phyloP scores from a whole-genome alignment of 2,113 vertebrate genomes.

The Sebastes fasciatus region DNA sequence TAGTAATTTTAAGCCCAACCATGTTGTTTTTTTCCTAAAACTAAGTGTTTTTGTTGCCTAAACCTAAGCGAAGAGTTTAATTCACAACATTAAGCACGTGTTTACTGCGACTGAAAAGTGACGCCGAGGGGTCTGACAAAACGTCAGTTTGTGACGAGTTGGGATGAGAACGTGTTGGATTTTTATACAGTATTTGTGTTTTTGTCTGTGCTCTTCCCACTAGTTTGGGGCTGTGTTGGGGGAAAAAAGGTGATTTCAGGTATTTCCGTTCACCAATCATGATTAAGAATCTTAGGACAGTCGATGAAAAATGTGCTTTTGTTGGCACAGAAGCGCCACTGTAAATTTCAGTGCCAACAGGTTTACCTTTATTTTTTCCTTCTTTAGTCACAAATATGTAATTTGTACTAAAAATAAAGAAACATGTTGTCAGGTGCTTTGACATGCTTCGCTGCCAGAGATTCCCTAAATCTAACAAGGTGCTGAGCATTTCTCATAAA shows the following conservation, averaged over 20 bases:
- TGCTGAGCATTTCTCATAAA: slow-evolving; percentile 31
- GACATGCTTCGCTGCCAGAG: background rate
- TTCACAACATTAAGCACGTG: too few species aligned
- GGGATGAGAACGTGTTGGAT: too few species aligned
- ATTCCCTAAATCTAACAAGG: slow-evolving; percentile 11
- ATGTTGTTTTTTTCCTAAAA: too few species aligned
- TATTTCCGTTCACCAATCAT: background rate
- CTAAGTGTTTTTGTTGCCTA: too few species aligned
- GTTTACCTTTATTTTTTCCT: background rate
- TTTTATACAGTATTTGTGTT: background rate
- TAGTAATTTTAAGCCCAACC: too few species aligned
- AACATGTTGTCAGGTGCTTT: slow-evolving; percentile 29
- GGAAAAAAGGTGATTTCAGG: slow-evolving; percentile 1
- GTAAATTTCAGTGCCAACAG: background rate
- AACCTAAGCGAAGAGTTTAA: too few species aligned
- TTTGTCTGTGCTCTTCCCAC: background rate
- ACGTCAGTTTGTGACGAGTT: too few species aligned
- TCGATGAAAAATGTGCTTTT: background rate
- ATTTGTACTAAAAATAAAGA: background rate
- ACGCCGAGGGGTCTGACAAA: too few species aligned
- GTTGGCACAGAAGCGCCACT: background rate
- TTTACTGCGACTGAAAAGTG: too few species aligned
- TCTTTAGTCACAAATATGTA: background rate
- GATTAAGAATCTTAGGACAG: background rate
- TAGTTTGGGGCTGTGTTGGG: background rate